phyloP scores from a whole-genome alignment of 2,888 invertebrate species.

The Sturmia bella region DNA sequence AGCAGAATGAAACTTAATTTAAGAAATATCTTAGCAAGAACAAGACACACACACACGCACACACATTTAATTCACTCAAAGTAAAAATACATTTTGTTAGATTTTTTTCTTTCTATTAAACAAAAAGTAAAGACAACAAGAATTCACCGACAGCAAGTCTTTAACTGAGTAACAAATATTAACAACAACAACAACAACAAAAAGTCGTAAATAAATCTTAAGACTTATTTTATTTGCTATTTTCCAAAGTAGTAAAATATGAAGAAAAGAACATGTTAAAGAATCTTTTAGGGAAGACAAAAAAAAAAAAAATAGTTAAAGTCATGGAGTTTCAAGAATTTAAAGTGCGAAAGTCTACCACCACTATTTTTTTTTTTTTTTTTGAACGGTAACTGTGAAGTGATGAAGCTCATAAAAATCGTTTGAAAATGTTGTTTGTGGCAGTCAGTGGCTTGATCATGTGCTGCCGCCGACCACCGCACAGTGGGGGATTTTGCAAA shows the following conservation, averaged over 20 bases:
- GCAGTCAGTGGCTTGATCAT: not conserved
- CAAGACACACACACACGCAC: no score
- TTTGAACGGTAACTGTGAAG: not conserved
- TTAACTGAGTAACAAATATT: slow-evolving; percentile 16
- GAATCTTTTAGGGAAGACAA: slow-evolving; percentile 13
- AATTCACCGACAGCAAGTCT: slow-evolving; percentile 7
- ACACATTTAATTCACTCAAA: slow-evolving; percentile 29
- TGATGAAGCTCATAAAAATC: slow-evolving; percentile 11
- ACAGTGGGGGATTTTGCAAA: no score
- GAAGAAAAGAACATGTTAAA: slow-evolving; percentile 3
- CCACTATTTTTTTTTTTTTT: slow-evolving; percentile 26
- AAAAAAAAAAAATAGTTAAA: slow-evolving; percentile 2
- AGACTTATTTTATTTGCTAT: not conserved
- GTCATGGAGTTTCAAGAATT: slow-evolving; percentile 24
- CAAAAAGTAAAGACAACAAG: not conserved
- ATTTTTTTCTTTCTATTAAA: not conserved
- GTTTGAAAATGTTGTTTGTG: not conserved
- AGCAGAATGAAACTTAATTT: slow-evolving; percentile 15
- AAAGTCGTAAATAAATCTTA: slow-evolving; percentile 52
- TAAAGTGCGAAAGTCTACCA: slow-evolving; percentile 35
- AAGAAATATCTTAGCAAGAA: not conserved
- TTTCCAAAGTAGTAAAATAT: slow-evolving; percentile 14
- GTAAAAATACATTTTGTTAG: not conserved
- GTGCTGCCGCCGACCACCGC: slow-evolving; percentile 5
- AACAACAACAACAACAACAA: no score